These are phyloP conservation scores for Drymodes brunneopygia DNA, from an alignment of 2,113 vertebrate species.

Conservation along the genomic window DNA sequence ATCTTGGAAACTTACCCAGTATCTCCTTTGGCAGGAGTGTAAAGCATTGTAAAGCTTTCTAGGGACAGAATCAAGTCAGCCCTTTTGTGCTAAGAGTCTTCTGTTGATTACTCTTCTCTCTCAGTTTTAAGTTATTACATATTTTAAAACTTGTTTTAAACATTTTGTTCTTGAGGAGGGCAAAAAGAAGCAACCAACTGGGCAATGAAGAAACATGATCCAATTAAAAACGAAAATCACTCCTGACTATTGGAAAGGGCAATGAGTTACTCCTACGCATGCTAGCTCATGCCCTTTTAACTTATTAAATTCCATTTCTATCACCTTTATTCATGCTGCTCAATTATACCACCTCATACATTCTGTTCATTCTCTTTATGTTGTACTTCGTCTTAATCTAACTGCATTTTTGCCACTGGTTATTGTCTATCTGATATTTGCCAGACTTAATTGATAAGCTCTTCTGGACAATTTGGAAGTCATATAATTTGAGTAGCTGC, in stretches of 20 bases:
- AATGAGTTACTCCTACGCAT: not conserved
- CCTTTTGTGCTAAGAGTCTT: not conserved
- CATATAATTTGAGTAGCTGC: not conserved
- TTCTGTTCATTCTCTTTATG: not conserved
- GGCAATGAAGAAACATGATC: not conserved
- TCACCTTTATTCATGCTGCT: not conserved
- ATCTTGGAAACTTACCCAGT: not conserved
- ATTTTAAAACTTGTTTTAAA: not conserved
- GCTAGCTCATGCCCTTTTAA: not conserved
- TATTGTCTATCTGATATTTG: not conserved
- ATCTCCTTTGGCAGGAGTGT: not conserved
- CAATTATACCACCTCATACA: not conserved
- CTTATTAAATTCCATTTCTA: slow-evolving; percentile 2
- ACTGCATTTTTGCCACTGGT: not conserved
- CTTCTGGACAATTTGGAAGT: not conserved
- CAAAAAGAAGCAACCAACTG: not conserved
- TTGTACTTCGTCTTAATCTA: not conserved
- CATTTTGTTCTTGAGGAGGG: not conserved
- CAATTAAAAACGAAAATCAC: not conserved
- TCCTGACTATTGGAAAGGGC: not conserved
- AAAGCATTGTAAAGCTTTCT: not conserved
- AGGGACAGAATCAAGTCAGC: not conserved
- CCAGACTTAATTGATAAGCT: not conserved
- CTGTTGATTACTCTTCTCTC: not conserved
- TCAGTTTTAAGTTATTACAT: not conserved